These are phyloP conservation scores for Epirrhoe tristata DNA, from an alignment of 2,888 invertebrate species.

Conservation along the genomic window DNA sequence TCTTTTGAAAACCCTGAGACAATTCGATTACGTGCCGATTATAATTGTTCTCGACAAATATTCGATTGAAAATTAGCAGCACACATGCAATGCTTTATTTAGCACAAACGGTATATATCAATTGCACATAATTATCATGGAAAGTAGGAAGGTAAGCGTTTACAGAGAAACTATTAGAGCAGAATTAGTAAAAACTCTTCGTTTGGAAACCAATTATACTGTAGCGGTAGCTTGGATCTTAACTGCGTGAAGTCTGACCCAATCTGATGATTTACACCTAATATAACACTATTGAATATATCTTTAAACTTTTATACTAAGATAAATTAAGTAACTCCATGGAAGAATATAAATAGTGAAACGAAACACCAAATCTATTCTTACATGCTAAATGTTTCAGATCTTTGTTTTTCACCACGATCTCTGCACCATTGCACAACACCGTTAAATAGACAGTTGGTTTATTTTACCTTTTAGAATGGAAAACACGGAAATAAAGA, in stretches of 20 bases:
- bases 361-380: not conserved
- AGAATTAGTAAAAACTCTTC: conserved; percentile 36
- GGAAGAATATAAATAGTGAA: not conserved
- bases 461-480: not conserved
- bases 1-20: not conserved
- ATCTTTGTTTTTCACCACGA: not conserved
- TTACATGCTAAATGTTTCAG: not conserved
- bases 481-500: conserved; percentile 21
- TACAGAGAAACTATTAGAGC: conserved; percentile 38
- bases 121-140: conserved; percentile 32
- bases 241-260: conserved; percentile 25
- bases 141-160: conserved; percentile 32
- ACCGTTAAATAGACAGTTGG: not conserved
- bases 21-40: conserved; percentile 9
- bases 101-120: conserved; percentile 27
- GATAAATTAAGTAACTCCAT: not conserved
- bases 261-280: conserved; percentile 16
- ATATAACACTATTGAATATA: not conserved
- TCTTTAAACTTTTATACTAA: not conserved
- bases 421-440: conserved; percentile 14
- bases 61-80: conserved; percentile 10
- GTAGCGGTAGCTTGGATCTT: conserved; percentile 28
- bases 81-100: conserved; percentile 28
- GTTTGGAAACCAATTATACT: conserved; percentile 40
- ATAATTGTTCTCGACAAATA: conserved; percentile 11